phyloP scores from a whole-genome alignment of 2,797 vertebrate species.

The Myoxocephalus aenaeus region DNA sequence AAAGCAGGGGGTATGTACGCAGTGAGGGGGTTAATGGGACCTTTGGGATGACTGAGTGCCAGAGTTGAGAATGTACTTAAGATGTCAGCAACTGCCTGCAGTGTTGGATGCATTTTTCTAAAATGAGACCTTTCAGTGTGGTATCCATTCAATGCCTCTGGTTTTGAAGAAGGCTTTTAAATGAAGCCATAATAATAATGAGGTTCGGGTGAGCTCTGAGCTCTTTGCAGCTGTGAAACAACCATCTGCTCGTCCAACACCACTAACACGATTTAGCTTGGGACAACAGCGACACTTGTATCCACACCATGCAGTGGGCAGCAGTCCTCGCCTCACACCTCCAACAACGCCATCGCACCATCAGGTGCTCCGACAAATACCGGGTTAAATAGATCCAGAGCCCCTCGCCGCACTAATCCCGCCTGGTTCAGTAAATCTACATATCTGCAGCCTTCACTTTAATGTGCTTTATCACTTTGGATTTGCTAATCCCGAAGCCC shows the following conservation, averaged over 20 bases:
- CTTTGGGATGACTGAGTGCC: conserved; percentile 56
- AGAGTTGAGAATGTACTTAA: conserved; percentile 45
- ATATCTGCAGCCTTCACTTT: conserved; percentile 43
- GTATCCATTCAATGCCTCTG: conserved; percentile 25
- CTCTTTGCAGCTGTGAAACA: conserved; percentile 32
- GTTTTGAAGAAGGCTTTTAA: conserved; percentile 47
- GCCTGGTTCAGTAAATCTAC: conserved; percentile 45
- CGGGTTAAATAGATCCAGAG: conserved; percentile 59
- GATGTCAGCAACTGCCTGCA: conserved; percentile 25
- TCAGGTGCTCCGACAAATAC: conserved; percentile 48
- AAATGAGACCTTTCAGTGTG: conserved; percentile 12
- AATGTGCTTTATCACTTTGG: conserved; percentile 65
- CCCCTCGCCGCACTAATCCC: conserved; percentile 35
- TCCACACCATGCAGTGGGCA: conserved; percentile 6
- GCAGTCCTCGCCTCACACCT: conserved; percentile 13
- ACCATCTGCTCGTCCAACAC: conserved; percentile 51
- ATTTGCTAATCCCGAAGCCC: conserved; percentile 56
- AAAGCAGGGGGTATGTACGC: conserved; percentile 42
- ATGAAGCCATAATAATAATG: conserved; percentile 39
- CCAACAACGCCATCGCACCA: conserved; percentile 15
- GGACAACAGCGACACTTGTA: background rate
- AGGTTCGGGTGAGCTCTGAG: conserved; percentile 39
- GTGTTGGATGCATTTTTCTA: conserved; percentile 2
- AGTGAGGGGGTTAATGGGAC: conserved; percentile 65
- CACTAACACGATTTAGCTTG: conserved; percentile 1